These are phyloP conservation scores for Onychomys leucogaster DNA, from an alignment of 2,797 vertebrate genomes.

Conservation along the genomic window DNA sequence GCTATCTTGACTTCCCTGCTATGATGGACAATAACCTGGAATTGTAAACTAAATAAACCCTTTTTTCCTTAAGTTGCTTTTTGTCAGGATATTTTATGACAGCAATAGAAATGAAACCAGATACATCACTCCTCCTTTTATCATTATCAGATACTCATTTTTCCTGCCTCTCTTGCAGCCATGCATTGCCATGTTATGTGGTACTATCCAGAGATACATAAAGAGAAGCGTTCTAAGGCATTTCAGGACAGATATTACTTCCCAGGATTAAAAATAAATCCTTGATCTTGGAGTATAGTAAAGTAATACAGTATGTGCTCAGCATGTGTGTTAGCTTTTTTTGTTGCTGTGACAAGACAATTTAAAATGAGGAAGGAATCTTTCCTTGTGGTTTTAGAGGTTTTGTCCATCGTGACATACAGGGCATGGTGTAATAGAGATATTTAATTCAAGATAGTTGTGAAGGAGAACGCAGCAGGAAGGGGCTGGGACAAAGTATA, in stretches of 20 bases:
- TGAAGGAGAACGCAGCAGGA: background rate
- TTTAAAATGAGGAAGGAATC: background rate
- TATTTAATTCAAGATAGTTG: background rate
- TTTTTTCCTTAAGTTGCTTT: background rate
- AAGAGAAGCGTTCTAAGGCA: background rate
- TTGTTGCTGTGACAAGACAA: background rate
- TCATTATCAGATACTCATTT: background rate
- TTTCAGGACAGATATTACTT: background rate
- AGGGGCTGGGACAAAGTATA: background rate
- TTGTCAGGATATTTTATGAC: background rate
- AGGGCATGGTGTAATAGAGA: background rate
- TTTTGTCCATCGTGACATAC: background rate
- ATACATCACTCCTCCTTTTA: background rate
- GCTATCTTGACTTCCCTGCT: background rate
- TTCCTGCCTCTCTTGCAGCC: background rate
- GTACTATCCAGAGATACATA: background rate
- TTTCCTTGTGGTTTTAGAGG: background rate
- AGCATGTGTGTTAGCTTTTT: background rate
- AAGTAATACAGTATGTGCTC: background rate
- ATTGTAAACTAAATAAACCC: background rate
- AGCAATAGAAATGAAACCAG: background rate
- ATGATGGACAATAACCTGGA: background rate
- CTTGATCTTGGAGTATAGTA: background rate
- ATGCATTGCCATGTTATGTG: background rate
- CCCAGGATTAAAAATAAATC: background rate